A percentile compares a stretch with the other conserved stretches of the same genome.
These are phyloP conservation scores for Coilia nasus DNA, from an alignment of 2,797 vertebrate species.

Conservation along the genomic window DNA sequence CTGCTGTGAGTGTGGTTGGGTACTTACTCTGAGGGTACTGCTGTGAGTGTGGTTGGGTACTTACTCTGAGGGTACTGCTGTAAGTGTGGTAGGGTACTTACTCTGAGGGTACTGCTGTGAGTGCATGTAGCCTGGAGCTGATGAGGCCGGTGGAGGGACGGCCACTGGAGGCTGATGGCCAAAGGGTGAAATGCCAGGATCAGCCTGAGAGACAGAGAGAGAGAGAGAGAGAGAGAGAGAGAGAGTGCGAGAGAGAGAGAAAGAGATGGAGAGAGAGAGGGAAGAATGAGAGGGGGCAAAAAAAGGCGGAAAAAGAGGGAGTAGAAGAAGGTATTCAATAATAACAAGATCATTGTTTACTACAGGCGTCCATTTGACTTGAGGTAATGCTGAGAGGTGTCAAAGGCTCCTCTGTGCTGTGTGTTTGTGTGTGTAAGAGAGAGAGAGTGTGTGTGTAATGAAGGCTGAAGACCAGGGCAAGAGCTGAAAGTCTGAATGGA, in stretches of 20 bases:
- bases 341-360: no score
- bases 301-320: background rate
- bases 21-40: background rate
- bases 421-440: background rate
- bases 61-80: background rate
- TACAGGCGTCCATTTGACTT: no score
- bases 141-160: slow-evolving; percentile 59
- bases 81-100: no score
- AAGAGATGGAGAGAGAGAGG: background rate
- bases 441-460: no score
- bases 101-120: slow-evolving; percentile 72
- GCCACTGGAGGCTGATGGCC: slow-evolving; percentile 71
- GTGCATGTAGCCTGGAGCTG: slow-evolving; percentile 74
- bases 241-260: background rate
- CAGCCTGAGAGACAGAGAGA: slow-evolving; percentile 70
- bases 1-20: background rate
- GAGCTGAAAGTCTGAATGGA: background rate
- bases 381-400: background rate
- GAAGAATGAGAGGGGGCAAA: background rate
- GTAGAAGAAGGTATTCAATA: background rate
- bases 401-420: background rate
- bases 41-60: background rate
- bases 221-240: background rate
- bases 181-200: slow-evolving; percentile 79
- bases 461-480: no score